These are phyloP conservation scores for Hemithea aestivaria DNA, from an alignment of 2,888 invertebrate genomes.

Conservation along the genomic window DNA sequence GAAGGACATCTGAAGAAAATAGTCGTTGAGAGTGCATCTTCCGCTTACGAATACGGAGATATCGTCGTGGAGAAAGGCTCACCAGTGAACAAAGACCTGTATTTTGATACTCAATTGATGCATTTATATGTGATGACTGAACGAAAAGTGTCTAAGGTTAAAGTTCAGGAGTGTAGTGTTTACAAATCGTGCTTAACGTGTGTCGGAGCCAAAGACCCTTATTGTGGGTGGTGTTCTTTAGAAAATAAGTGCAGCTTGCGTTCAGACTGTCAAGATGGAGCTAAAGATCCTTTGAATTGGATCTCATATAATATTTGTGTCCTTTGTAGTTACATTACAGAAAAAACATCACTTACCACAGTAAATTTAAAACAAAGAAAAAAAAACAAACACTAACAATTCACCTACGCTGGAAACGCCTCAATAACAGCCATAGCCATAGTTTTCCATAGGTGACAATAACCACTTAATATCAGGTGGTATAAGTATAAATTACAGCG, in stretches of 20 bases:
- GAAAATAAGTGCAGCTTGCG: constrained; percentile 97
- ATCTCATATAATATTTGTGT: constrained; percentile 97
- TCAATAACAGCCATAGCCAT: no score
- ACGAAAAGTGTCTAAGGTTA: constrained; percentile 94
- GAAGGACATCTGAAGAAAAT: constrained; percentile 97
- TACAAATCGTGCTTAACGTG: constrained; percentile 95
- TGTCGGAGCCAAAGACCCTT: constrained; percentile 95
- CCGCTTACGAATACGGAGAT: constrained; percentile 94
- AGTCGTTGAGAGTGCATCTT: constrained; percentile 90
- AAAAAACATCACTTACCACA: no score
- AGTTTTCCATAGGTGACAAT: no score
- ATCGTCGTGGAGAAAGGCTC: constrained; percentile 90
- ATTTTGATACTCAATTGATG: constrained; percentile 93
- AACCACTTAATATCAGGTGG: no score
- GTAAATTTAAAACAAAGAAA: no score
- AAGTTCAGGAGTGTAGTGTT: constrained; percentile 95
- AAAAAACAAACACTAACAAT: no score
- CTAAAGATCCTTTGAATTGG: constrained; percentile 96
- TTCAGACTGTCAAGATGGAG: constrained; percentile 94
- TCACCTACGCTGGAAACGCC: no score
- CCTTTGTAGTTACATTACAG: no score
- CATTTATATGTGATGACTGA: constrained; percentile 97
- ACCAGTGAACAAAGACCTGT: constrained; percentile 92
- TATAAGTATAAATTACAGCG: no score
- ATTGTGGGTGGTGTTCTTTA: constrained; percentile 98